phyloP scores from a whole-genome alignment of 2,797 vertebrate species.

The Rousettus madagascariensis region DNA sequence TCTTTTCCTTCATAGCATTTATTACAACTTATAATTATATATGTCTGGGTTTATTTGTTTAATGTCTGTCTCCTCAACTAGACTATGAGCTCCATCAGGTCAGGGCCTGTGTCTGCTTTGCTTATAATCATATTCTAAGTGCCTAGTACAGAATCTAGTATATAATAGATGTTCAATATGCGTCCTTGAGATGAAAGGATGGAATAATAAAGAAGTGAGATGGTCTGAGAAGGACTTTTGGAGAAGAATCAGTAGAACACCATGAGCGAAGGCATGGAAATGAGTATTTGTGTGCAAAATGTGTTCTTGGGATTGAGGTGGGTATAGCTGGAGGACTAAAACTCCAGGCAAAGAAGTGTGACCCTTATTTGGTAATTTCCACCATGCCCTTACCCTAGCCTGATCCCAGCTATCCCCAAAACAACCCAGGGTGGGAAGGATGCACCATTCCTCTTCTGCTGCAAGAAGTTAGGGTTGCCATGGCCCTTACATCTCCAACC shows the following conservation, averaged over 20 bases:
- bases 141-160: neutral
- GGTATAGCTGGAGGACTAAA: neutral
- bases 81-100: neutral
- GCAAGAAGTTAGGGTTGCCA: neutral
- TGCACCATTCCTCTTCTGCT: neutral
- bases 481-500: neutral
- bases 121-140: conserved; percentile 17
- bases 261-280: neutral
- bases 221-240: neutral
- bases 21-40: neutral
- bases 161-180: neutral
- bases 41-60: neutral
- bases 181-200: neutral
- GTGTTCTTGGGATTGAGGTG: neutral
- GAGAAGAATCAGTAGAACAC: neutral
- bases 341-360: neutral
- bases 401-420: neutral
- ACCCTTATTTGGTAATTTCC: neutral
- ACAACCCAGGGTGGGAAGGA: neutral
- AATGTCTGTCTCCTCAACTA: neutral
- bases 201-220: conserved; percentile 21
- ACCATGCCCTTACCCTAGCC: neutral
- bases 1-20: neutral
- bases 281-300: neutral
- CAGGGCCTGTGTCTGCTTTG: neutral